Base-by-base conservation (phyloP, 2,888 invertebrate genomes). In the Merodon equestris region DNA sequence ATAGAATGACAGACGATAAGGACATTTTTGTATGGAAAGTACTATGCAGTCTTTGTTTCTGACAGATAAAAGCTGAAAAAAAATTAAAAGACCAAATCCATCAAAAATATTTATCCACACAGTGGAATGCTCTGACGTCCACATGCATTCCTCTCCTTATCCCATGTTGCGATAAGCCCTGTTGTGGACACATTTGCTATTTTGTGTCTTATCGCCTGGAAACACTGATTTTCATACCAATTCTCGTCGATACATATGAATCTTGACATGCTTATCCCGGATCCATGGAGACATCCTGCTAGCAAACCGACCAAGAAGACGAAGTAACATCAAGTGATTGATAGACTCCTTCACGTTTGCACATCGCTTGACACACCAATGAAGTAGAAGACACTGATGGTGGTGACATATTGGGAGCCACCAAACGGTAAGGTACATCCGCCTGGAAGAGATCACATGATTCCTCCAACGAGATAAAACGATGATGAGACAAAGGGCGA, bases 91-190 rank as follows among this genome's bases (percentile, higher is more conserved):
- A 47, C 27, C 57, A 67, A 77, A 72, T 77, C 63, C 73, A 67
- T 61, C 67, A 77, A 73, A 67, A 67, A 67, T 68, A 63, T 67
- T 77, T 77, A 77, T 77, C 73, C 67, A 73, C 73, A 61, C 77
- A 53, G 27, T 51, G 77, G 67, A 67, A 77, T 73, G 73, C 53
- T 57, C 48, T 19, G 54, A 48, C 15, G 44, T 19, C 19, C 17
- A 34, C 61, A 51, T 56, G 54, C 66, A 76, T 75, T 74, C 68
- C 64, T 12, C 18, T 27, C 27, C 27, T 7, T 7, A 7, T 27
- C 27, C 27, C 27, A 27, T 4, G 3, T 17, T 9, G 13, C 14
- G 64, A 50, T 58, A 57, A 71, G 56, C 72, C 57, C 14, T 38
- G 40, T 10, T 44, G 50, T 34, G 45, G 51, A 51, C 50, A 7